phyloP scores from a whole-genome alignment of 2,888 invertebrate species.

The Apantesis nais region DNA sequence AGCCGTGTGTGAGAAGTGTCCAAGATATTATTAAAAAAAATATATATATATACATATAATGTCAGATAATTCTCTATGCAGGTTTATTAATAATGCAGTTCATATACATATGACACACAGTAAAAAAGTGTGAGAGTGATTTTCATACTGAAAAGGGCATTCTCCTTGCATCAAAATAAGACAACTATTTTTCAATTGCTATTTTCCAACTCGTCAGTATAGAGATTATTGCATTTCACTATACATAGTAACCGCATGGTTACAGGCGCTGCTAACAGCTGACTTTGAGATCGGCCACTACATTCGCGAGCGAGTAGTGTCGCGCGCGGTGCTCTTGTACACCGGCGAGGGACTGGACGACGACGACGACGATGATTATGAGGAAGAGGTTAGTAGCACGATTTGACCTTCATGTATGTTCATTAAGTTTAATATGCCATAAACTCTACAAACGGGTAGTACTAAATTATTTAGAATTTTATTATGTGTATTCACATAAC shows the following conservation, averaged over 20 bases:
- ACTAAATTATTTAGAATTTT: neutral
- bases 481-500: neutral
- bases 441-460: neutral
- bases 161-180: too few relatives aligned
- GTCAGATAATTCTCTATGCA: too few relatives aligned
- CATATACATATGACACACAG: too few relatives aligned
- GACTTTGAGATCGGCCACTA: constrained; percentile 99
- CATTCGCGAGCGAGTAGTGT: constrained; percentile 97
- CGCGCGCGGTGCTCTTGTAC: constrained; percentile 98
- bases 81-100: too few relatives aligned
- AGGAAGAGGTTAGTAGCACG: constrained; percentile 81
- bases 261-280: constrained; percentile 91
- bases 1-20: too few relatives aligned
- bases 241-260: neutral
- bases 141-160: too few relatives aligned
- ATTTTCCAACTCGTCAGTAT: neutral
- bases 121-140: too few relatives aligned
- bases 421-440: constrained; percentile 2
- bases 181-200: too few relatives aligned
- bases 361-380: constrained; percentile 91
- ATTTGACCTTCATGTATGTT: neutral
- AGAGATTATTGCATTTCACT: neutral
- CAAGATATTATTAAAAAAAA: too few relatives aligned
- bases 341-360: constrained; percentile 96
- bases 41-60: too few relatives aligned